Evolutionary conservation across 2,888 invertebrate species (phyloP), one percentile per base, ranked within the genome.

Genomic region (Catonia carolina): DNA sequence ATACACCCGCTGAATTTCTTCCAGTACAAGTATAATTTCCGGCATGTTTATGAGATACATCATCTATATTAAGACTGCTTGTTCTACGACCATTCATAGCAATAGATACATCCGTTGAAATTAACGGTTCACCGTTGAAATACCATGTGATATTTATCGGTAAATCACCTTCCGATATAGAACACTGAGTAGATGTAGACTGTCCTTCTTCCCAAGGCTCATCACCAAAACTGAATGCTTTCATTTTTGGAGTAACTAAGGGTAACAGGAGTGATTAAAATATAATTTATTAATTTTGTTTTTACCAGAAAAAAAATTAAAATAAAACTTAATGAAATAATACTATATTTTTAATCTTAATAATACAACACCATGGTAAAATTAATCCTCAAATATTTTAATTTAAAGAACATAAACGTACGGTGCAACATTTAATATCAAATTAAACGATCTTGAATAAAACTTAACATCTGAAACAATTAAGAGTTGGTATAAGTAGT

Each of bases 21-120:
- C 82, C 86, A 53, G 78, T 76, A 70, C 89, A 89, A 64, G 84
- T 84, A 68, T 86, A 89, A 57, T 82, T 75, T 64, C 89, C 89
- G 17, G 51, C 58, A 42, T 60, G 45, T 17, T 41, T 23, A 15
- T 52, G 53, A 17, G 58, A 23, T 4, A 59, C 53, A n/a, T 49
- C 48, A 6, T 62, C 60, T 4, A 62, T 59, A 14, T 23, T 56
- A 20, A 62, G 41, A n/a, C 47, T 50, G 62, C 70, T 71, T 54
- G 70, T 67, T 66, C 60, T 47, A 12, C 61, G 56, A 37, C 61
- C 62, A 27, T 61, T 60, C 27, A 48, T 55, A 7, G 60, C 51
- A 8, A 60, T 37, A 2, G 58, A 60, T 15, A 62, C 36, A 37
- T 55, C 55, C 14, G 56, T 51, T 27, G 53, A 39, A 14, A 53